Conservation (phyloP, 2,888 invertebrate genomes). For the Rapana venosa region DNA sequence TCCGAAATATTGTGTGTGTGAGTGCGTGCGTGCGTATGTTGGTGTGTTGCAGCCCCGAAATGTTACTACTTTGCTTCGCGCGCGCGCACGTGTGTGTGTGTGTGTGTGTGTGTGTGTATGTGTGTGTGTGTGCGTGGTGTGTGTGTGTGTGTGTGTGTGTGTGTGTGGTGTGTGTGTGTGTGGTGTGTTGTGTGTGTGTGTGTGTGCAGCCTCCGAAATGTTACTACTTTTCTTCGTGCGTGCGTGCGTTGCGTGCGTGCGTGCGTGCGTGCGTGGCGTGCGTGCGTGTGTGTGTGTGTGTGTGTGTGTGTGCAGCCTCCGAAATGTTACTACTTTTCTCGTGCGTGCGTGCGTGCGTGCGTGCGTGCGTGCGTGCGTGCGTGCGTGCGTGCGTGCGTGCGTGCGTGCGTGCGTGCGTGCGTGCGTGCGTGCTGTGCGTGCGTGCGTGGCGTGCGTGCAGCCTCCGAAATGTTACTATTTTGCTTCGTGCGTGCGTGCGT, state of each 20-base stretch:
- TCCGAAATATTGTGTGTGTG: not conserved
- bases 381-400: not conserved
- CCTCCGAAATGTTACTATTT: too few species aligned
- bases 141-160: too few species aligned
- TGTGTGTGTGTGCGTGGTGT: not conserved
- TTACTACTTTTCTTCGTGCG: too few species aligned
- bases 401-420: not conserved
- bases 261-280: not conserved
- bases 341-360: constrained; percentile 6
- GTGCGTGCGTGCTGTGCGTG: not conserved
- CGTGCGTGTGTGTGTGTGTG: not conserved
- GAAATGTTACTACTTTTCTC: not conserved
- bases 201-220: too few species aligned
- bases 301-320: too few species aligned
- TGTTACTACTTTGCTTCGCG: too few species aligned
- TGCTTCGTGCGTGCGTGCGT: not conserved
- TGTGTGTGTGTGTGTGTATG: not conserved
- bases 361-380: constrained; percentile 25
- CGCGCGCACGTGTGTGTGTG: too few species aligned
- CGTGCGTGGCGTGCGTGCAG: not conserved
- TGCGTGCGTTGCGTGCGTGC: not conserved
- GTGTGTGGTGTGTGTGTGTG: too few species aligned
- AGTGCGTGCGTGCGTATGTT: constrained; percentile 14
- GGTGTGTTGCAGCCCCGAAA: not conserved
- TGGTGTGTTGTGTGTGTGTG: too few species aligned